These are phyloP conservation scores for Drosophila busckii DNA, from an alignment of 1,140 invertebrate species.

Conservation along the genomic window DNA sequence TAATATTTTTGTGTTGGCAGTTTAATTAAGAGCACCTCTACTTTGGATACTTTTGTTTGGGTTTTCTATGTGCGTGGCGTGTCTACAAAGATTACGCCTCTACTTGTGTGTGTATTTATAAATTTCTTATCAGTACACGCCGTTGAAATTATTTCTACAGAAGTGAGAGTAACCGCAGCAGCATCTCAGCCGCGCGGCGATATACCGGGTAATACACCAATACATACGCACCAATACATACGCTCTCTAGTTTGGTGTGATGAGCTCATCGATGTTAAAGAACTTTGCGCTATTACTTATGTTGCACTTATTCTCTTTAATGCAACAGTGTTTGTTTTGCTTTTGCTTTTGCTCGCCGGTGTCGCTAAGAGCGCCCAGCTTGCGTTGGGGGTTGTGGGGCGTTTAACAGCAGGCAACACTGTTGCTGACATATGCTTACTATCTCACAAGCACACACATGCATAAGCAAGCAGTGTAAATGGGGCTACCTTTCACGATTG, in stretches of 20 bases:
- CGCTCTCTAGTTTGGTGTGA: slow-evolving; percentile 14
- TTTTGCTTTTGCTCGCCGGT: no score
- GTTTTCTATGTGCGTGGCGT: slow-evolving; percentile 15
- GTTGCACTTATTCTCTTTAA: slow-evolving; percentile 31
- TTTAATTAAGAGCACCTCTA: slow-evolving; percentile 39
- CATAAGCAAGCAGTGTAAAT: slow-evolving; percentile 15
- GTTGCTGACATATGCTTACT: slow-evolving; percentile 28
- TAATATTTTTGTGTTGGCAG: slow-evolving; percentile 34
- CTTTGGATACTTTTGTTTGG: not conserved
- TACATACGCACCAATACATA: not conserved
- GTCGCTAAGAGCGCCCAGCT: slow-evolving; percentile 12
- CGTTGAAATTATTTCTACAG: no score
- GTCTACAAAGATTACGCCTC: slow-evolving; percentile 48
- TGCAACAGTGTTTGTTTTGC: slow-evolving; percentile 35
- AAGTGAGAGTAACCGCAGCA: slow-evolving; percentile 2
- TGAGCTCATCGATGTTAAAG: slow-evolving; percentile 46
- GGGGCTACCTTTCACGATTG: slow-evolving; percentile 27
- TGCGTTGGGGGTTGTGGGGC: no score
- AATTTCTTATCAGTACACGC: not conserved
- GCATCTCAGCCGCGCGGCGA: slow-evolving; percentile 2
- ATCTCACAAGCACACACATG: slow-evolving; percentile 17
- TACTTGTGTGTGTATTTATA: not conserved
- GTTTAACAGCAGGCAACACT: not conserved
- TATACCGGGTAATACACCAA: slow-evolving; percentile 1
- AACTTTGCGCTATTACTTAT: slow-evolving; percentile 24